Evolutionary conservation across 2,113 vertebrate genomes (phyloP), one percentile per base, ranked within the genome.

Genomic region (Platichthys flesus): DNA sequence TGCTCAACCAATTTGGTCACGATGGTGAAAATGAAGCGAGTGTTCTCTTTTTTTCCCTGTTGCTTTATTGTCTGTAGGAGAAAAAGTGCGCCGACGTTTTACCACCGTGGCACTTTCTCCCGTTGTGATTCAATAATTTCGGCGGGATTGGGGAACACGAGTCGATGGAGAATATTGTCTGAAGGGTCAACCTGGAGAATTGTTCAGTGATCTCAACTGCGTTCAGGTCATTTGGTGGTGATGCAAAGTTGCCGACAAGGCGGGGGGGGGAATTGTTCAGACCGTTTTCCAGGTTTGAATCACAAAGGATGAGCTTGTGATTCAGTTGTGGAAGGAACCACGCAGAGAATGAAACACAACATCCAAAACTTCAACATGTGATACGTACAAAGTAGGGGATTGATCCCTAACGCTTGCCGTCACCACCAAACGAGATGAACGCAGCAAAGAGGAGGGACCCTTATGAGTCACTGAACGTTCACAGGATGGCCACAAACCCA

Each of bases 381-480:
- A 67, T 23, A 60, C n/a, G 51, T 74, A 26, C 28, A 69, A 59
- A 49, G 47, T 8, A 10, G 35, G 23, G 18, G 56, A 47, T n/a
- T 18, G 4, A 15, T 65, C 28, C 54, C n/a, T 6, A 45, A 21
- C 2, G 5, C 66, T 63, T 20, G 16, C 5, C 0, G 2, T 51
- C 51, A 49, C 51, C 74, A 55, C 72, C 79, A 83, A 87, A 86
- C 80, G 88, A 37, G 4, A 20, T 55, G 82, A 85, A 71, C 28
- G 67, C 85, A 89, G 89, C 68, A 42, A 78, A 49, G 62, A 90
- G 90, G 94, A 94, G 93, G 93, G 93, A 94, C 90, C 91, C 90
- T 91, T 84, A 71, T 87, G 90, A 93, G 93, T 83, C 81, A 66
- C 78, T 91, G 83, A 74, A 85, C 57, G 63, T 68, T 90, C 69